A percentile compares a stretch with the other conserved stretches of the same genome.
These are phyloP conservation scores for Gymnocephalus cernua DNA, from an alignment of 2,113 vertebrate genomes.

Conservation along the genomic window DNA sequence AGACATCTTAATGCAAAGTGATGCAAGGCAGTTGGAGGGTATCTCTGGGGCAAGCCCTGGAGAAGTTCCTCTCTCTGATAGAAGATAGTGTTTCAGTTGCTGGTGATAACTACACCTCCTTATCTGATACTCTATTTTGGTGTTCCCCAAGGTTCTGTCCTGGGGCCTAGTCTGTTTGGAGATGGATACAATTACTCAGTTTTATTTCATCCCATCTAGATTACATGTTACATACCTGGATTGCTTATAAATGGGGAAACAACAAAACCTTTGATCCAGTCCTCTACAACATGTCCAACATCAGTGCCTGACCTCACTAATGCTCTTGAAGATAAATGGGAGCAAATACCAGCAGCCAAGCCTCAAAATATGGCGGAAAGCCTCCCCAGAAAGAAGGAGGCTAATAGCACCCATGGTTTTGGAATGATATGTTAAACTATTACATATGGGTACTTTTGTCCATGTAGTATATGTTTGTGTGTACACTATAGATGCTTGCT, in stretches of 20 bases:
- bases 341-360: not conserved
- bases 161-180: not conserved
- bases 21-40: not conserved
- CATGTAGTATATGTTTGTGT: not conserved
- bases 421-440: not conserved
- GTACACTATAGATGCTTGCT: not conserved
- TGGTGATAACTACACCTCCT: not conserved
- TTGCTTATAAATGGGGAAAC: not conserved
- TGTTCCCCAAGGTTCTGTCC: conserved; percentile 3
- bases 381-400: not conserved
- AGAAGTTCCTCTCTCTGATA: not conserved
- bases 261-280: not conserved
- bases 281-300: not conserved
- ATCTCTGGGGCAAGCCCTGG: not conserved
- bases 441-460: too few species aligned
- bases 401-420: not conserved
- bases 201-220: not conserved
- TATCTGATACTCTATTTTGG: not conserved
- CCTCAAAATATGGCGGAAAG: not conserved
- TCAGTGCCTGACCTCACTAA: not conserved
- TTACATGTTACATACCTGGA: not conserved
- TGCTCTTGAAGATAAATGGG: not conserved
- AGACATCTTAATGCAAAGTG: not conserved
- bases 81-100: not conserved
- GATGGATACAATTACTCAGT: not conserved